Evolutionary conservation across 2,113 vertebrate genomes (phyloP).

Genomic region (Candoia aspera): DNA sequence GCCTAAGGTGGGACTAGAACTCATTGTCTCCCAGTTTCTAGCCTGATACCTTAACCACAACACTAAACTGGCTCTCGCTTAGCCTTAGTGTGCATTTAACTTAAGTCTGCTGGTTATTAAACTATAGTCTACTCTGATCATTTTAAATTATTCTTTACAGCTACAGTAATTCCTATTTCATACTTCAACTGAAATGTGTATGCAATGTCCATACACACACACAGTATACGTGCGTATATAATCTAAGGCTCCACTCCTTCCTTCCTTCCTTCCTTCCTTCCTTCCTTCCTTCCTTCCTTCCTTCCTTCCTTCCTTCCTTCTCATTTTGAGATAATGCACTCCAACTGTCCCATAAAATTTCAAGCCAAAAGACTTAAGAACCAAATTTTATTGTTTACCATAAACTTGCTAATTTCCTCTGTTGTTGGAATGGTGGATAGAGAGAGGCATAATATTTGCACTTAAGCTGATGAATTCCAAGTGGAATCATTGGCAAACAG

Average conservation of each 20-base stretch:
- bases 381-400: not conserved
- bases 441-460: not conserved
- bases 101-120: not conserved
- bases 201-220: too few relatives aligned
- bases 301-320: not conserved
- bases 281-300: too few relatives aligned
- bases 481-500: not conserved
- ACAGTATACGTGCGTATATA: not conserved
- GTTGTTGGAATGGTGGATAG: not conserved
- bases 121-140: not conserved
- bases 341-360: not conserved
- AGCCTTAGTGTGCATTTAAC: not conserved
- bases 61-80: too few relatives aligned
- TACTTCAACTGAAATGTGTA: not conserved
- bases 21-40: too few relatives aligned
- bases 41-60: too few relatives aligned
- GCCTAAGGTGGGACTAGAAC: too few relatives aligned
- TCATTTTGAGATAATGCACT: not conserved
- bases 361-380: not conserved
- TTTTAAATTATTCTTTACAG: not conserved
- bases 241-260: too few relatives aligned
- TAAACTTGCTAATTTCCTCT: not conserved
- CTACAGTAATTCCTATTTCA: slow-evolving; percentile 44
- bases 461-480: slow-evolving; percentile 11
- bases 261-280: not conserved